Evolutionary conservation across 2,797 vertebrate genomes (phyloP).

Genomic region (Florisuga fusca): DNA sequence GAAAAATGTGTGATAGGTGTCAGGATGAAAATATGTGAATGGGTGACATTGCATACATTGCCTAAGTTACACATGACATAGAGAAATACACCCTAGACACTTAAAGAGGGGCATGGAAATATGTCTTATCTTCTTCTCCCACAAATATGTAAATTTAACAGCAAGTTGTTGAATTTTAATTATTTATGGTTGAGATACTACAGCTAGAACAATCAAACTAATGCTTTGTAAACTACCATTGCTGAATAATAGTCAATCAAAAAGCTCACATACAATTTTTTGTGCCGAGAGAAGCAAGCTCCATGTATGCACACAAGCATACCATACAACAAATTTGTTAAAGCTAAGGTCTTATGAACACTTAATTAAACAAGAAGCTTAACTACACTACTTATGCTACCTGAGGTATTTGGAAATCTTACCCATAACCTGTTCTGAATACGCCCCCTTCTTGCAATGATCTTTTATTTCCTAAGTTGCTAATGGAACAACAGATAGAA

Average conservation of each 20-base stretch:
- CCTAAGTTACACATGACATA: neutral
- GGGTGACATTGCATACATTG: neutral
- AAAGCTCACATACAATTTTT: neutral
- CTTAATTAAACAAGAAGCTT: neutral
- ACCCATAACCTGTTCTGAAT: neutral
- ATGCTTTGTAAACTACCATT: neutral
- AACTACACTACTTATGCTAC: neutral
- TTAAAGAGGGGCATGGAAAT: neutral
- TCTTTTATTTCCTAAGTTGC: slow-evolving; percentile 5
- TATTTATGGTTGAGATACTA: neutral
- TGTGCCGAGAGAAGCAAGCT: neutral
- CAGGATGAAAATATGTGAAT: neutral
- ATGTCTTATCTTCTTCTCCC: neutral
- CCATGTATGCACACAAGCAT: neutral
- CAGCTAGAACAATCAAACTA: neutral
- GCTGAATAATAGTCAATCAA: neutral
- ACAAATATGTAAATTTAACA: neutral
- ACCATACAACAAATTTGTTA: neutral
- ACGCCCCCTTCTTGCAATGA: neutral
- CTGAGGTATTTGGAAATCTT: slow-evolving; percentile 19
- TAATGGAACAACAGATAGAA: slow-evolving; percentile 34
- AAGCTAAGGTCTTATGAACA: neutral
- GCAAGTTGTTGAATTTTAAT: neutral
- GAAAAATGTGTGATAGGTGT: neutral
- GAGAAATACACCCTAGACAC: neutral